These are phyloP conservation scores for Hypotaenidia okinawae DNA, from an alignment of 2,797 vertebrate genomes.

Conservation along the genomic window DNA sequence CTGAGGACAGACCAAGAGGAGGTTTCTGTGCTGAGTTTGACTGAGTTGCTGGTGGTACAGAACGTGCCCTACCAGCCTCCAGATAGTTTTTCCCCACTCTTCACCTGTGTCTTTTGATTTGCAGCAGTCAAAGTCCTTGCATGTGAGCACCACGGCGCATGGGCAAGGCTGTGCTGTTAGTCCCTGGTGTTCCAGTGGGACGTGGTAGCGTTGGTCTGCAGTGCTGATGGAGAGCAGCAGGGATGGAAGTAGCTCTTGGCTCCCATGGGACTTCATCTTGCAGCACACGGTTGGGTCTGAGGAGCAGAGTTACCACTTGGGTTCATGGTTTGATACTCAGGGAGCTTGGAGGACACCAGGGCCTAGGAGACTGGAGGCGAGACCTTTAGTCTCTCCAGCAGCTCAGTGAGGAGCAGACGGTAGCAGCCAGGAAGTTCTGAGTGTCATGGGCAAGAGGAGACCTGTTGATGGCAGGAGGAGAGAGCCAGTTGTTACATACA, in stretches of 20 bases:
- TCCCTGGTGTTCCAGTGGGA: not conserved
- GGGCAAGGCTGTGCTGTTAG: not conserved
- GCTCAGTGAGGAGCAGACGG: not conserved
- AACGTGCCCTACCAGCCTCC: not conserved
- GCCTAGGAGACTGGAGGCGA: not conserved
- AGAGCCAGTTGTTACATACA: rapidly evolving
- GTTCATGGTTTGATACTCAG: not conserved
- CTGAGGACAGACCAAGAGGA: slow-evolving; percentile 32
- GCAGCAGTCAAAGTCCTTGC: not conserved
- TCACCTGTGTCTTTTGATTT: not conserved
- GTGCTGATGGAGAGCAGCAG: not conserved
- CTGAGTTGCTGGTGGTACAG: not conserved
- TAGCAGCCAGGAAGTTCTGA: not conserved
- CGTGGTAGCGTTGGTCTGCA: rapidly evolving
- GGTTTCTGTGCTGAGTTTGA: not conserved
- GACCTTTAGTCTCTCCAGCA: not conserved
- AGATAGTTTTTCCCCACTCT: not conserved
- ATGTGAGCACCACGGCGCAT: rapidly evolving
- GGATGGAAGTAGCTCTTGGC: not conserved
- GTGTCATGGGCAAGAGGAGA: not conserved
- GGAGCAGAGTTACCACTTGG: not conserved
- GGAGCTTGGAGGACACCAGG: not conserved
- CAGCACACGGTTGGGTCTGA: not conserved
- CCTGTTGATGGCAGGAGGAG: not conserved
- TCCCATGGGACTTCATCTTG: rapidly evolving